phyloP scores from a whole-genome alignment of 1,140 invertebrate species.

The Eupristina koningsbergeri region DNA sequence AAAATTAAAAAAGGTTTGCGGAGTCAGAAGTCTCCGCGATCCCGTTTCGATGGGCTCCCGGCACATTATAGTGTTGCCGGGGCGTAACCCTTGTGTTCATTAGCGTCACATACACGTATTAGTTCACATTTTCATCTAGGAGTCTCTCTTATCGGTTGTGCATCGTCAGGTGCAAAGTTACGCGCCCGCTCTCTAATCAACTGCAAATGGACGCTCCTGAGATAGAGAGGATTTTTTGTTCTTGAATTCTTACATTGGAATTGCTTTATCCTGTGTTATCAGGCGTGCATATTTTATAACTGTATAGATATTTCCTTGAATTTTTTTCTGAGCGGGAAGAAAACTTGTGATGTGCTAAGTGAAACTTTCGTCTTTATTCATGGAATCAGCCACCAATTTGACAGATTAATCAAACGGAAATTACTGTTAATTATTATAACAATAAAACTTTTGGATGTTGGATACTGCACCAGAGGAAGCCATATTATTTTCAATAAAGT shows the following conservation, averaged over 20 bases:
- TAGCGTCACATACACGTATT: neutral
- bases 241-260: neutral
- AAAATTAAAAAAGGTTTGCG: no score
- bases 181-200: slow-evolving; percentile 27
- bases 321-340: neutral
- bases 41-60: slow-evolving; percentile 31
- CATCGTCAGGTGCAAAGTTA: slow-evolving; percentile 13
- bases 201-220: neutral
- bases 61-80: slow-evolving; percentile 3
- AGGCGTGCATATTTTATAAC: slow-evolving; percentile 10
- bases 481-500: no score
- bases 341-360: neutral
- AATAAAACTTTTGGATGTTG: neutral
- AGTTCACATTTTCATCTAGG: no score
- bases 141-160: neutral
- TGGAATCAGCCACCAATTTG: neutral
- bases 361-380: neutral
- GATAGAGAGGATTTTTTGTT: neutral
- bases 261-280: no score
- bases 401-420: neutral
- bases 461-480: no score
- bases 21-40: neutral
- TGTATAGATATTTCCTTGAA: no score
- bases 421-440: neutral
- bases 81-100: neutral